Evolutionary conservation across 2,888 invertebrate species (phyloP).

Genomic region (Euplagia quadripunctaria): DNA sequence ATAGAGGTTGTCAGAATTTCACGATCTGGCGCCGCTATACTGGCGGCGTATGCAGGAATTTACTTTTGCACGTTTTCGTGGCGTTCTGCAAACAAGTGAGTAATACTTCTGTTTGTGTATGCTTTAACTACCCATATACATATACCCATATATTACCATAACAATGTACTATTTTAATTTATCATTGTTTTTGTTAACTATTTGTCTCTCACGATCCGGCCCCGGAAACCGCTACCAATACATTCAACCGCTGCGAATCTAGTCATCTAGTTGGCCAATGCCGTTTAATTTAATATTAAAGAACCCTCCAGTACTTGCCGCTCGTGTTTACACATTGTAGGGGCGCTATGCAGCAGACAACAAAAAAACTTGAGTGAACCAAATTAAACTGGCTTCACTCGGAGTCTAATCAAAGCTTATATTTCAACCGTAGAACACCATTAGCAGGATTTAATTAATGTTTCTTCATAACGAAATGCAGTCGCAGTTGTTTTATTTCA

Average conservation of each 20-base stretch:
- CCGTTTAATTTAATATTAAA: constrained; percentile 7
- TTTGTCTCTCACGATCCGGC: neutral
- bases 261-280: neutral
- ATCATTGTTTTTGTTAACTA: neutral
- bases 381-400: constrained; percentile 38
- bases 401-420: constrained; percentile 31
- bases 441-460: constrained; percentile 18
- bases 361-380: constrained; percentile 40
- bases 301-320: constrained; percentile 28
- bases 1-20: neutral
- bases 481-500: constrained; percentile 6
- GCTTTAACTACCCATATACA: too few species aligned
- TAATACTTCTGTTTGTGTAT: too few species aligned
- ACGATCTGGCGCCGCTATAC: too few species aligned
- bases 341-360: constrained; percentile 40
- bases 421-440: constrained; percentile 22
- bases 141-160: too few species aligned
- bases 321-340: constrained; percentile 43
- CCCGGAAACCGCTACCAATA: neutral
- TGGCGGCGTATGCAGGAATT: too few species aligned
- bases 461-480: constrained; percentile 15
- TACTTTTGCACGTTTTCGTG: too few species aligned
- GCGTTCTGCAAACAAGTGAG: too few species aligned
- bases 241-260: neutral
- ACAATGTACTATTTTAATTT: neutral